Evolutionary conservation across 1,140 invertebrate species (phyloP).

Genomic region (Sminthurinus signatus): DNA sequence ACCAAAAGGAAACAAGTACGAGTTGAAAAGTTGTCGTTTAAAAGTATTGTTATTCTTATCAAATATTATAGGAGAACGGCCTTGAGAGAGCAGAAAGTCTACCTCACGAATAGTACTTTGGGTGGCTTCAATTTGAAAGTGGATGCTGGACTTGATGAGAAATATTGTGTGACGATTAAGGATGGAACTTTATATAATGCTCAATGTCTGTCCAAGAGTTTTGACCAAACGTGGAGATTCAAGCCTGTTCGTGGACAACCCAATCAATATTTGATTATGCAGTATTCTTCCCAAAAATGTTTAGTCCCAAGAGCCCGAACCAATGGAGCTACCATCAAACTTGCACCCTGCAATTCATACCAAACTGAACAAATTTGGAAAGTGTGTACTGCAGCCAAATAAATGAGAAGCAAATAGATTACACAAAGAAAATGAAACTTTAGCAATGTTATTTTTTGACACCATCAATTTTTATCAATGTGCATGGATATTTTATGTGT

Average conservation of each 20-base stretch:
- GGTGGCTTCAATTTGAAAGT: slow-evolving; percentile 2
- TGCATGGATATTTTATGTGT: no score
- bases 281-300: slow-evolving; percentile 24
- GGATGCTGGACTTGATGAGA: slow-evolving; percentile 4
- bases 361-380: slow-evolving; percentile 40
- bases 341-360: slow-evolving; percentile 30
- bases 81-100: slow-evolving; percentile 9
- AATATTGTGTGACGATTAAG: slow-evolving; percentile 16
- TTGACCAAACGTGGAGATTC: slow-evolving; percentile 31
- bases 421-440: background rate
- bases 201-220: slow-evolving; percentile 13
- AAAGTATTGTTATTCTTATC: no score
- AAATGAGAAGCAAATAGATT: background rate
- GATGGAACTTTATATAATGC: slow-evolving; percentile 11
- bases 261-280: slow-evolving; percentile 26
- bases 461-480: background rate
- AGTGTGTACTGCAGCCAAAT: slow-evolving; percentile 17
- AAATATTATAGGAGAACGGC: slow-evolving; percentile 9
- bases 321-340: slow-evolving; percentile 7
- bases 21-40: no score
- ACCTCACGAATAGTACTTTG: background rate
- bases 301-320: slow-evolving; percentile 22
- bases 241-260: slow-evolving; percentile 23
- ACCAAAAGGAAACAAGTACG: no score
- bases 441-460: background rate